phyloP scores from a whole-genome alignment of 2,113 vertebrate species.

The Ranitomeya imitator region DNA sequence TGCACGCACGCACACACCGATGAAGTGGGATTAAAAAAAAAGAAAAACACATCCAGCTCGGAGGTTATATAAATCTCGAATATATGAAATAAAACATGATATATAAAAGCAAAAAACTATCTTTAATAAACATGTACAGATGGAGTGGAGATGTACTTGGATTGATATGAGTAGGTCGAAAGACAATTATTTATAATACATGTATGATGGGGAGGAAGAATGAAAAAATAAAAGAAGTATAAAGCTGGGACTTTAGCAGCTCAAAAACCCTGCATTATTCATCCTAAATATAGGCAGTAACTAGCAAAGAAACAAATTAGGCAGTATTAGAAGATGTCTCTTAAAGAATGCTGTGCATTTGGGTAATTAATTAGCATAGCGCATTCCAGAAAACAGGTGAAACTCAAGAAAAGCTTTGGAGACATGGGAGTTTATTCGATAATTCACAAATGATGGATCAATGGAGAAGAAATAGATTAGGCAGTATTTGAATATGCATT shows the following conservation, averaged over 20 bases:
- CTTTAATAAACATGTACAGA: background rate
- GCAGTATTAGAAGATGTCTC: too few relatives aligned
- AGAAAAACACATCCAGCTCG: background rate
- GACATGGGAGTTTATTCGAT: too few relatives aligned
- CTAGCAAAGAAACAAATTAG: too few relatives aligned
- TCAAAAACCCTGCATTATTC: background rate
- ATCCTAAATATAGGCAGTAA: too few relatives aligned
- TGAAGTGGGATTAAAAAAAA: background rate
- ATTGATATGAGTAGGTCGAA: background rate
- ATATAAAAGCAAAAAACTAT: background rate
- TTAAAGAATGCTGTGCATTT: too few relatives aligned
- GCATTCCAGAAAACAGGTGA: too few relatives aligned
- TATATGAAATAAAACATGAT: background rate
- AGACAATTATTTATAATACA: background rate
- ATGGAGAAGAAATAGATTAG: too few relatives aligned
- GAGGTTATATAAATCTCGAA: slow-evolving; percentile 7
- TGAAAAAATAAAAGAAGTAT: too few relatives aligned
- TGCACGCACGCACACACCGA: slow-evolving; percentile 4
- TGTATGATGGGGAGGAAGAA: background rate
- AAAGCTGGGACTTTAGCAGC: background rate
- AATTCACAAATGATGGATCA: too few relatives aligned
- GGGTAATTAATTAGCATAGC: too few relatives aligned
- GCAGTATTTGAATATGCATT: too few relatives aligned
- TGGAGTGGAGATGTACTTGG: background rate
- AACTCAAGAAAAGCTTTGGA: too few relatives aligned